Base-by-base conservation (phyloP, 2,797 vertebrate genomes). In the Coranthus polyacanthus region DNA sequence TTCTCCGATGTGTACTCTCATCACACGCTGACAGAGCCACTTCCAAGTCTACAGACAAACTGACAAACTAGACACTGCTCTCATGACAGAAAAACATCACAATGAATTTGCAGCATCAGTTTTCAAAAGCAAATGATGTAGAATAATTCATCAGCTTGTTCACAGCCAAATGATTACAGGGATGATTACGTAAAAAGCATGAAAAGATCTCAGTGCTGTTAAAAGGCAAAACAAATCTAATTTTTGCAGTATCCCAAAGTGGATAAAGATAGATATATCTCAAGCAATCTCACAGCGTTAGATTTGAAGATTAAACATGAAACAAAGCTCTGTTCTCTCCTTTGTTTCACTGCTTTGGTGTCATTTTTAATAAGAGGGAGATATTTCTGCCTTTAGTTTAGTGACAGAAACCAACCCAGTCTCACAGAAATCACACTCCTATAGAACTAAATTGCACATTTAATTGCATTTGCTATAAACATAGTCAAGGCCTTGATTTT, bases 101-200 rank as follows among this genome's bases (percentile, higher is more conserved):
- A 39, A 18, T 15, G 20, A 45, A 56, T 20, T 18, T 24, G 18
- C 15, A 20, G 11, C 34, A 57, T 7, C 52, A 5, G 41, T 21
- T 56, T 53, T 42, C 20, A 39, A 38, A 64, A 50, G 22, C 17
- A 32, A 44, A 68, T 18, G 11, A 61, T 37, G 34, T 36, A 15
- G 10, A 63, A 13, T 51, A 29, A 43, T 43, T 57, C 43, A 44
- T 24, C 41, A 57, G 54, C 24, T 43, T 10, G 26, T 42, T 50
- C 49, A 39, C 21, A 54, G 42, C 24, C 7, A 49, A 24, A 67
- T 3, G 7, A 49, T 26, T 9, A 26, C 20, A 62, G 21, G n/a
- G 21, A 46, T 5, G 6, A 36, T 43, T 34, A 49, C 37, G 53
- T 53, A 37, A 52, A n/a, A 67, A 42, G 18, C 13, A 50, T 26